Percentiles rank a stretch among this genome's conserved stretches.
Conservation (phyloP, 2,797 vertebrate genomes). For the Chelmon rostratus region DNA sequence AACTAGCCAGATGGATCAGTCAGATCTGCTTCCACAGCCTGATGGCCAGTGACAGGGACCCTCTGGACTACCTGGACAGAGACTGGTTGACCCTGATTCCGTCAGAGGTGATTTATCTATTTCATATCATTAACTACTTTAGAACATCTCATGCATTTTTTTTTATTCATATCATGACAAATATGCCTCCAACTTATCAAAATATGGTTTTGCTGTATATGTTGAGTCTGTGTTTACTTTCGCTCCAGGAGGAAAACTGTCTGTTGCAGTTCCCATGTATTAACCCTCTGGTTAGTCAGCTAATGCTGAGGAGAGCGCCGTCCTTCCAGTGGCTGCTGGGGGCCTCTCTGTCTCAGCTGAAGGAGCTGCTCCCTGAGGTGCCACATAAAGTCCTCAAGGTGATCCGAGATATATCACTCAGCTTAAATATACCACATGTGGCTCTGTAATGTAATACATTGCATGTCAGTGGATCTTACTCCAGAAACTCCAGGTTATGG, state of each 20-base stretch:
- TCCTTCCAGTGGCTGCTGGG: conserved; percentile 88
- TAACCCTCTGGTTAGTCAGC: conserved; percentile 91
- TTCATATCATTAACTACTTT: neutral
- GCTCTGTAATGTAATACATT: neutral
- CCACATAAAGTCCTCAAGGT: conserved; percentile 94
- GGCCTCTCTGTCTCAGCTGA: conserved; percentile 87
- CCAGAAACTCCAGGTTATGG: neutral
- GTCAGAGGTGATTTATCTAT: conserved; percentile 86
- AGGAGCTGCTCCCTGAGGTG: conserved; percentile 89
- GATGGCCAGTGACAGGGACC: conserved; percentile 84
- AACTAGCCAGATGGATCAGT: conserved; percentile 87
- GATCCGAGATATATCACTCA: neutral
- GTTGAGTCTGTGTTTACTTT: conserved; percentile 3
- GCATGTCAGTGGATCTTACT: neutral
- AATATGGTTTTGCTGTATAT: neutral
- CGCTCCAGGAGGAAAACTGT: conserved; percentile 88
- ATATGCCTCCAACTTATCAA: neutral
- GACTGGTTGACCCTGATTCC: conserved; percentile 90
- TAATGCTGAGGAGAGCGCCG: conserved; percentile 89
- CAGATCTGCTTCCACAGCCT: conserved; percentile 90
- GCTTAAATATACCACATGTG: neutral
- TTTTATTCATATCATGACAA: too few species aligned
- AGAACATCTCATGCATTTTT: neutral
- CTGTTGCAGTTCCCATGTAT: conserved; percentile 91
- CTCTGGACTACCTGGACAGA: conserved; percentile 88